Percentiles rank a stretch among this genome's conserved stretches.
Conservation (phyloP, 2,113 vertebrate genomes). For the Aegithalos caudatus region DNA sequence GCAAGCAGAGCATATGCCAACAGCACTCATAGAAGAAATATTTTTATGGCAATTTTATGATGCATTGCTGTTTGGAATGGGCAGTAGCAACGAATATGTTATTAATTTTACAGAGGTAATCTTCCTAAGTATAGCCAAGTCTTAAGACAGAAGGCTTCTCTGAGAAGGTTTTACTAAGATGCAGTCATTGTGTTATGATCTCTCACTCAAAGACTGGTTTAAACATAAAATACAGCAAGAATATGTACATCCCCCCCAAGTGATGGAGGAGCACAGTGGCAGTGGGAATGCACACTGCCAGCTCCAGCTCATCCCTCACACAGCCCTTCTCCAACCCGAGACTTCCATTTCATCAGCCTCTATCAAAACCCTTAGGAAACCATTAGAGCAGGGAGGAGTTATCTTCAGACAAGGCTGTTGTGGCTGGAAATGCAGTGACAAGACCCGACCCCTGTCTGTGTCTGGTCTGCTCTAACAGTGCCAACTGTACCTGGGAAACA, state of each 20-base stretch:
- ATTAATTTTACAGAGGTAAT: not conserved
- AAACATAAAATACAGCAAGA: not conserved
- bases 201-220: not conserved
- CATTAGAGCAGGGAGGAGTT: not conserved
- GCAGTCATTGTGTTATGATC: not conserved
- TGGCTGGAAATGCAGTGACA: not conserved
- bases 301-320: not conserved
- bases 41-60: not conserved
- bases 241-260: not conserved
- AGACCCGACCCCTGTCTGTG: fast-evolving
- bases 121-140: not conserved
- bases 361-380: not conserved
- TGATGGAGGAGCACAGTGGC: not conserved
- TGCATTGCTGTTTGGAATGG: not conserved
- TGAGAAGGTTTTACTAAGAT: not conserved
- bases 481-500: not conserved
- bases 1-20: not conserved
- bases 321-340: not conserved
- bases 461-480: not conserved
- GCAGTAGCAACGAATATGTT: not conserved
- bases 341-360: not conserved
- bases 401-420: not conserved
- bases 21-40: not conserved
- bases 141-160: not conserved
- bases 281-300: not conserved